A percentile compares a stretch with the other conserved stretches of the same genome.
Evolutionary conservation across 1,140 invertebrate genomes (phyloP).

Genomic region (Sycobia sp.): DNA sequence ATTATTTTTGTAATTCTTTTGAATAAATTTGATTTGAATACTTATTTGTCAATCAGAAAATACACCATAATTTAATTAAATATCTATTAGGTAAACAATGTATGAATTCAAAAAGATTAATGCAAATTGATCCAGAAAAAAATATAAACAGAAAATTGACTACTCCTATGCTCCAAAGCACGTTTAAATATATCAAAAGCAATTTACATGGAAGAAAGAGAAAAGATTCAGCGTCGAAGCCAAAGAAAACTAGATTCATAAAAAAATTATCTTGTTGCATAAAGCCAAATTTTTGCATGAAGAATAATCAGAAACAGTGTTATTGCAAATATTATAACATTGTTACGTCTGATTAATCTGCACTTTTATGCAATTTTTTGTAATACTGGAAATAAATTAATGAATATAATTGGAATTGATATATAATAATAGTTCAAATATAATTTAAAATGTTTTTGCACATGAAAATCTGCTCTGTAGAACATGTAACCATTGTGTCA

Average conservation of each 20-base stretch:
- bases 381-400: no score
- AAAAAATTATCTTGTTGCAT: background rate
- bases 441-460: no score
- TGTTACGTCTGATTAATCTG: no score
- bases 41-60: background rate
- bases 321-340: conserved; percentile 12
- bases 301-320: background rate
- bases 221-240: background rate
- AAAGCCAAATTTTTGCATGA: background rate
- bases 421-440: background rate
- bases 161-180: background rate
- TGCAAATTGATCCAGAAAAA: no score
- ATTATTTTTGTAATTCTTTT: background rate
- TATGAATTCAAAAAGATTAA: background rate
- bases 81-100: background rate
- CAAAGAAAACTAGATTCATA: background rate
- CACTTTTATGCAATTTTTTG: no score
- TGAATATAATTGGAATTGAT: background rate
- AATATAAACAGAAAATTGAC: no score
- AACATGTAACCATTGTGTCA: no score
- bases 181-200: background rate
- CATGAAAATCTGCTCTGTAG: no score
- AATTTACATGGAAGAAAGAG: background rate
- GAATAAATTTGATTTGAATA: background rate
- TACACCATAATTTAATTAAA: background rate